phyloP scores from a whole-genome alignment of 2,797 vertebrate species.

The Crenuchus spilurus region DNA sequence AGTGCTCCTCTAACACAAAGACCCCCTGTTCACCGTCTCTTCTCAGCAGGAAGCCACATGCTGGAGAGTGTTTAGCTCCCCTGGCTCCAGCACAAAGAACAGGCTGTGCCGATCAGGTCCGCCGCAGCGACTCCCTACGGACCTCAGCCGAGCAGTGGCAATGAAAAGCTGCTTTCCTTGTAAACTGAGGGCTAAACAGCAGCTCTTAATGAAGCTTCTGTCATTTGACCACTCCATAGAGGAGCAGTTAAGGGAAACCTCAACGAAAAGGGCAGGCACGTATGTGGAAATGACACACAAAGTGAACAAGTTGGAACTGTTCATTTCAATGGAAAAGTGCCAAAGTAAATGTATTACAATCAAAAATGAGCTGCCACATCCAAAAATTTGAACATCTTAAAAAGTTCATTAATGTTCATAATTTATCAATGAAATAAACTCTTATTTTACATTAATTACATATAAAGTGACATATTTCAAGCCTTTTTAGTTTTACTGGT shows the following conservation, averaged over 20 bases:
- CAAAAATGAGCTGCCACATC: too few relatives aligned
- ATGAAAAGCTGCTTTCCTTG: not conserved
- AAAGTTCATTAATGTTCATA: too few relatives aligned
- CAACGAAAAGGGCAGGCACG: constrained; percentile 60
- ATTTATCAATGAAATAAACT: too few relatives aligned
- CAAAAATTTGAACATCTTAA: not conserved
- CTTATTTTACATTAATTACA: too few relatives aligned
- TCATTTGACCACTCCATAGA: not conserved
- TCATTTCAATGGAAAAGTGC: not conserved
- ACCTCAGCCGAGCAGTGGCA: constrained; percentile 8
- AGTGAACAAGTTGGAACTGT: constrained; percentile 34
- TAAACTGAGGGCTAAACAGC: not conserved
- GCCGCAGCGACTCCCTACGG: constrained; percentile 10
- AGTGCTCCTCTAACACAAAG: constrained; percentile 65
- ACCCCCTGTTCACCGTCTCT: constrained; percentile 61
- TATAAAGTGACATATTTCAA: too few relatives aligned
- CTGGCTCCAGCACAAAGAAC: constrained; percentile 20
- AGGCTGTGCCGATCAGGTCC: constrained; percentile 24
- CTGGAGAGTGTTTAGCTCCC: not conserved
- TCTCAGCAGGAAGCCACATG: constrained; percentile 66
- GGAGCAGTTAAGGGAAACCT: not conserved
- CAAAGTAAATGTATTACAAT: not conserved
- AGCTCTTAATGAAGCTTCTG: constrained; percentile 29
- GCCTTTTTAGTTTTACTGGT: too few relatives aligned
- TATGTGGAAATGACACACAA: constrained; percentile 12